Evolutionary conservation across 2,888 invertebrate species (phyloP).

Genomic region (Ametastegia equiseti): DNA sequence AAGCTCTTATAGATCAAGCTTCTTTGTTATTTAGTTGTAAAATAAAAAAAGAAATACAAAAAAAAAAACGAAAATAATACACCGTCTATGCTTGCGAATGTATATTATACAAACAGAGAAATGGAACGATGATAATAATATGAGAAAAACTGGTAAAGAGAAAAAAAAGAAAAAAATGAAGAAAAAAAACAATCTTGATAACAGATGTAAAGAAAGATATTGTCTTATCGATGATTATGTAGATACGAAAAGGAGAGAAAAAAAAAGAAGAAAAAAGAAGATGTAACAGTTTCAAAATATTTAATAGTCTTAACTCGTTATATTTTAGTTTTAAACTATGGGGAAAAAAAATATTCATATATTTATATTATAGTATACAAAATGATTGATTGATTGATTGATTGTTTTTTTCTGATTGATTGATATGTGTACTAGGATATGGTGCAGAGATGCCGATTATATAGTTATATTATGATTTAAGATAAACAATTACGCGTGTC

Average conservation of each 20-base stretch:
- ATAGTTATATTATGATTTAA: too few relatives aligned
- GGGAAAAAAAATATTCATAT: conserved; percentile 1
- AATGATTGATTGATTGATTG: not conserved
- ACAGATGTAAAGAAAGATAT: not conserved
- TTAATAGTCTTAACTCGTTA: not conserved
- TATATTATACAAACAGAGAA: conserved; percentile 28
- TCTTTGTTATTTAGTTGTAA: conserved; percentile 52
- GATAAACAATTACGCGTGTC: not conserved
- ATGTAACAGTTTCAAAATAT: not conserved
- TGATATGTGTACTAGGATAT: not conserved
- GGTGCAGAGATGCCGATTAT: not conserved
- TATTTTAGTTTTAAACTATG: not conserved
- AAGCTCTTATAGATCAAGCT: conserved; percentile 46
- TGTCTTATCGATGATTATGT: not conserved
- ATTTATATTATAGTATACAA: not conserved
- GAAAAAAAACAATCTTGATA: not conserved
- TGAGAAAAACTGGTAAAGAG: too few relatives aligned
- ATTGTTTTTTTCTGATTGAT: too few relatives aligned
- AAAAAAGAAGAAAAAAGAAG: too few relatives aligned
- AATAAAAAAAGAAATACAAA: not conserved
- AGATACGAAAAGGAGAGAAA: too few relatives aligned
- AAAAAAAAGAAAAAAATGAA: too few relatives aligned
- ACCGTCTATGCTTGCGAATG: conserved; percentile 49
- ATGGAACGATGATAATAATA: conserved; percentile 21
- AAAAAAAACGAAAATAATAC: conserved; percentile 22